Percentiles rank a stretch among this genome's conserved stretches.
Evolutionary conservation across 2,113 vertebrate species (phyloP).

Genomic region (Podarcis cretensis): DNA sequence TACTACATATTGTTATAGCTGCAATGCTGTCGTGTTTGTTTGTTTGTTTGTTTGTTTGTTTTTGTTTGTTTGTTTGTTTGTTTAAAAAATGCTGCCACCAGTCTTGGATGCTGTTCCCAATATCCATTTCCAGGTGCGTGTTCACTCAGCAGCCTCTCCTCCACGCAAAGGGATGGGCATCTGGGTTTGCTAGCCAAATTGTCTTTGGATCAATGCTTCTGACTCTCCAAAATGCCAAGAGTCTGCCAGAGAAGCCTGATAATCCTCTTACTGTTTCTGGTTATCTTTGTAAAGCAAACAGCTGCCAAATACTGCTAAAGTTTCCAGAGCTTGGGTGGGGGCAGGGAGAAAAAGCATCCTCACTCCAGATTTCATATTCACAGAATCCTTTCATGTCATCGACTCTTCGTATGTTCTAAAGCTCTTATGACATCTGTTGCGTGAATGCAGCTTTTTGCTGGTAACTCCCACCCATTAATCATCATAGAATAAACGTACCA

Average conservation of each 20-base stretch:
- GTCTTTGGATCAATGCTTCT: neutral
- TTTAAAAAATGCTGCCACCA: conserved; percentile 59
- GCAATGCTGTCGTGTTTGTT: conserved; percentile 47
- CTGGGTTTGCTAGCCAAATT: conserved; percentile 5
- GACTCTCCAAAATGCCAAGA: neutral
- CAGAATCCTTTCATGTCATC: conserved; percentile 41
- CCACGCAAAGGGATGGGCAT: conserved; percentile 1
- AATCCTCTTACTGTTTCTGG: conserved; percentile 34
- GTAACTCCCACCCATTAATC: conserved; percentile 38
- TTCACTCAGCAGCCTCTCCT: neutral
- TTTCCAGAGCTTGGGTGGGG: conserved; percentile 48
- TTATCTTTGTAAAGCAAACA: conserved; percentile 57
- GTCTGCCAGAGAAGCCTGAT: neutral
- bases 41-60: no score
- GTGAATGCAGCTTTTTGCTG: conserved; percentile 45
- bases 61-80: conserved; percentile 25
- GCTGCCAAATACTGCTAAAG: conserved; percentile 60
- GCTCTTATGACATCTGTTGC: conserved; percentile 49
- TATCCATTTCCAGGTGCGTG: conserved; percentile 29
- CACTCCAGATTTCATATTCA: conserved; percentile 46
- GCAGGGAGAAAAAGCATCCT: conserved; percentile 18
- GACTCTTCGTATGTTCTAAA: conserved; percentile 44
- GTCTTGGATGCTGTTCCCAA: conserved; percentile 31
- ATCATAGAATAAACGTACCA: conserved; percentile 33
- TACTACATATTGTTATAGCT: conserved; percentile 53